Conservation (phyloP, 2,797 vertebrate species). For the Scyliorhinus canicula region DNA sequence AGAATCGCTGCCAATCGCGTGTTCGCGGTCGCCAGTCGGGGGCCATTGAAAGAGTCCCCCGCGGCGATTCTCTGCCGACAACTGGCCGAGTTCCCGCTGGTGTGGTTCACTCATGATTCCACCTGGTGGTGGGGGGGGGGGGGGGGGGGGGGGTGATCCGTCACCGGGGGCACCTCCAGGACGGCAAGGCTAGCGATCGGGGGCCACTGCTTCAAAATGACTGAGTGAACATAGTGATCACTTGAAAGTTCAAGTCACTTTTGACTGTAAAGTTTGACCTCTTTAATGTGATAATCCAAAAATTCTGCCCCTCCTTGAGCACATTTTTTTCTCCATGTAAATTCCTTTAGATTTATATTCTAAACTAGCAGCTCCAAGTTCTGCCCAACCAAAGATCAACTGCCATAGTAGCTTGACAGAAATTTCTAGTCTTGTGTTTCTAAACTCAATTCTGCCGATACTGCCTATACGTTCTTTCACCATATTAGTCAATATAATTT, state of each 20-base stretch:
- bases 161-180: too few species aligned
- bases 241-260: background rate
- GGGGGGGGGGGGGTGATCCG: too few species aligned
- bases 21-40: too few species aligned
- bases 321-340: background rate
- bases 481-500: background rate
- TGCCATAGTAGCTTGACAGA: background rate
- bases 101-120: too few species aligned
- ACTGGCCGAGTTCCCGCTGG: too few species aligned
- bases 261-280: background rate
- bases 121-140: too few species aligned
- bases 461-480: background rate
- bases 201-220: background rate
- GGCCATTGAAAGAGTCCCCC: too few species aligned
- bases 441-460: background rate
- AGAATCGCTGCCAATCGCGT: too few species aligned
- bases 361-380: background rate
- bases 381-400: background rate
- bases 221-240: background rate
- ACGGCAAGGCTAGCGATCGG: too few species aligned
- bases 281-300: background rate
- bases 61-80: too few species aligned
- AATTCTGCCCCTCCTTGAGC: background rate
- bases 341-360: background rate
- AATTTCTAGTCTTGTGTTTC: too few species aligned